Conservation (phyloP, 2,888 invertebrate genomes). For the Lapara coniferarum region DNA sequence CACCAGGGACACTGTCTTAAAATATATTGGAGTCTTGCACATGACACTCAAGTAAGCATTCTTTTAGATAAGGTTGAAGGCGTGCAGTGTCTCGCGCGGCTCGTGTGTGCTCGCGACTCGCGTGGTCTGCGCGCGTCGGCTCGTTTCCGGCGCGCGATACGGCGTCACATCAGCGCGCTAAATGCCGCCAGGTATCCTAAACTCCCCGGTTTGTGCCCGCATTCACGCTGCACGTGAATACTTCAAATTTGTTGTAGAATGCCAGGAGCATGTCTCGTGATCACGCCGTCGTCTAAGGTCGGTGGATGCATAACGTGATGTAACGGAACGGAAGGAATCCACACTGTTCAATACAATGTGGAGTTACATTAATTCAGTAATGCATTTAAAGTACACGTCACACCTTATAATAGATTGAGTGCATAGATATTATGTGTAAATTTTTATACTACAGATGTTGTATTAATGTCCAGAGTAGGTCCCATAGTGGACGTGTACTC, state of each 20-base stretch:
- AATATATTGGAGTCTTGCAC: neutral
- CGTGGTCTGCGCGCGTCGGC: neutral
- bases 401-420: too few relatives aligned
- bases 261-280: neutral
- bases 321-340: too few relatives aligned
- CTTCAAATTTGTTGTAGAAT: neutral
- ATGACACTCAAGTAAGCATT: neutral
- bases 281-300: too few relatives aligned
- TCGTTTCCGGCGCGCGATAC: slow-evolving; percentile 2
- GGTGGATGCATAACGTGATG: too few relatives aligned
- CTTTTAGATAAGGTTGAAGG: neutral
- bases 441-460: too few relatives aligned
- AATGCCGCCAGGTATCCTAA: neutral
- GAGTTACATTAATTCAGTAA: too few relatives aligned
- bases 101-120: neutral
- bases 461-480: too few relatives aligned
- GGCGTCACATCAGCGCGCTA: neutral
- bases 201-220: neutral
- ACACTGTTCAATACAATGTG: too few relatives aligned
- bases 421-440: too few relatives aligned
- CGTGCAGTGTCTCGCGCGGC: neutral
- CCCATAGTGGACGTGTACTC: too few relatives aligned
- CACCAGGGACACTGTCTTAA: too few relatives aligned
- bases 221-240: neutral
- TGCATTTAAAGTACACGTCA: too few relatives aligned